Percentiles rank a stretch among this genome's conserved stretches.
Evolutionary conservation across 2,797 vertebrate genomes (phyloP).

Genomic region (Epinephelus malabaricus): DNA sequence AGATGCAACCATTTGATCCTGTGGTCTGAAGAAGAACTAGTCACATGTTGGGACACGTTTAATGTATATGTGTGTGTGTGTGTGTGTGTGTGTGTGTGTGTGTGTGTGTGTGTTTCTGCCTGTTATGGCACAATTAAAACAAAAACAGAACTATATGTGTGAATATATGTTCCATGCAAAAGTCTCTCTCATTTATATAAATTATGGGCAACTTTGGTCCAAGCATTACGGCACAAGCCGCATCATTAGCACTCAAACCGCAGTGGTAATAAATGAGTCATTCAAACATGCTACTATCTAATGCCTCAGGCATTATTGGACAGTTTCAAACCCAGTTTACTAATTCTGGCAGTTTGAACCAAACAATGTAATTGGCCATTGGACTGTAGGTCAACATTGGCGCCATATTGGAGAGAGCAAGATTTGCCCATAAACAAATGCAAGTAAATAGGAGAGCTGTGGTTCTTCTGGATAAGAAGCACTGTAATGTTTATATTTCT

Average conservation of each 20-base stretch:
- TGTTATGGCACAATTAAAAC: conserved; percentile 3
- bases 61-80: neutral
- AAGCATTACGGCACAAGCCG: neutral
- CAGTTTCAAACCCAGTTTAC: neutral
- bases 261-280: conserved; percentile 15
- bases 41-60: conserved; percentile 52
- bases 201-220: conserved; percentile 7
- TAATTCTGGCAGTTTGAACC: conserved; percentile 3
- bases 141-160: neutral
- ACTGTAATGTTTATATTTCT: no score
- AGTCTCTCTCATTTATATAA: neutral
- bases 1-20: conserved; percentile 26
- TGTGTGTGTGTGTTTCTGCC: neutral
- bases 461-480: no score
- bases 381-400: no score
- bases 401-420: no score
- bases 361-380: neutral
- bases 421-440: no score
- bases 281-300: neutral
- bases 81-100: no score
- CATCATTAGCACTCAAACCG: conserved; percentile 13
- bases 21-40: neutral
- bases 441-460: no score
- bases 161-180: neutral
- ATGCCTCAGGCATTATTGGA: neutral